Evolutionary conservation across 2,113 vertebrate species (phyloP).

Genomic region (Melierax canorus): DNA sequence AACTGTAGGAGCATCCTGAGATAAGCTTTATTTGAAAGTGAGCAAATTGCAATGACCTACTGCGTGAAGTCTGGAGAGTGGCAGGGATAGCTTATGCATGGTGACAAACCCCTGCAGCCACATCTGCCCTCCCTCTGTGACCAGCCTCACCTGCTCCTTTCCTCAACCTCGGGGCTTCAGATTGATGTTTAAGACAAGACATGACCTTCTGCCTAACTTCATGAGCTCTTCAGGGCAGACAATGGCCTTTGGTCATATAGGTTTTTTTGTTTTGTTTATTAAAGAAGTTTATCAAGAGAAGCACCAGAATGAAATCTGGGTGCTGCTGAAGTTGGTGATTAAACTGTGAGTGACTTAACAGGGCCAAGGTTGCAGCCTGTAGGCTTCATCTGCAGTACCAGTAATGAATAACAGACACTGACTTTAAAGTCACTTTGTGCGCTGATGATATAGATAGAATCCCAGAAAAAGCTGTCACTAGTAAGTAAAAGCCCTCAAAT

Average conservation of each 20-base stretch:
- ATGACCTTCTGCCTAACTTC: background rate
- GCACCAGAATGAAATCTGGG: background rate
- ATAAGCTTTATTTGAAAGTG: background rate
- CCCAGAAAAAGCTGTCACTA: background rate
- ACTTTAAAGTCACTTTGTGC: background rate
- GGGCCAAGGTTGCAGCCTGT: background rate
- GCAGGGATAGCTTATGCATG: background rate
- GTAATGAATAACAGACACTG: conserved; percentile 21
- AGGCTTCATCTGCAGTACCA: background rate
- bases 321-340: background rate
- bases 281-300: background rate
- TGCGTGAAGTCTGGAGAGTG: background rate
- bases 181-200: background rate
- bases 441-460: background rate
- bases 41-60: background rate
- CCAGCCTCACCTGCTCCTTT: background rate
- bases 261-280: background rate
- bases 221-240: background rate
- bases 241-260: background rate
- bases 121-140: background rate
- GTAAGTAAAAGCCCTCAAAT: conserved; percentile 3
- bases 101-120: background rate
- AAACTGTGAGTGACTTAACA: background rate
- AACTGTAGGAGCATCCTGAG: background rate
- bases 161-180: background rate